A percentile compares a stretch with the other conserved stretches of the same genome.
Evolutionary conservation across 2,888 invertebrate species (phyloP).

Genomic region (Schizaphis graminum): DNA sequence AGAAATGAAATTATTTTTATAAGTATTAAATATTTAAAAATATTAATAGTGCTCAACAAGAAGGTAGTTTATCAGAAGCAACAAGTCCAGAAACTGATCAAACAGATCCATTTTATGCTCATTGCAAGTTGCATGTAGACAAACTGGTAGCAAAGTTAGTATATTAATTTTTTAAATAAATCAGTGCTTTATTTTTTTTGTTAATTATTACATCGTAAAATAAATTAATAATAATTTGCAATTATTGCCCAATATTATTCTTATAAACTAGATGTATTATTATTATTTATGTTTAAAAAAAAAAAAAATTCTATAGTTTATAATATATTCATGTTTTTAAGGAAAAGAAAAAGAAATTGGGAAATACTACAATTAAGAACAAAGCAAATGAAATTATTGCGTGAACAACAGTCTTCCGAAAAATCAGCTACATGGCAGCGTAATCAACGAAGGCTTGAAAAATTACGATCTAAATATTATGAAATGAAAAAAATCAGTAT

Average conservation of each 20-base stretch:
- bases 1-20: background rate
- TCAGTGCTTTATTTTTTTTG: background rate
- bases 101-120: conserved; percentile 97
- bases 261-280: background rate
- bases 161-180: conserved; percentile 24
- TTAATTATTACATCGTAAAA: background rate
- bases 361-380: conserved; percentile 87
- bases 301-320: too few relatives aligned
- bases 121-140: conserved; percentile 95
- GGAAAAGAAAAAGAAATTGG: conserved; percentile 71
- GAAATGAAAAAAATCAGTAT: conserved; percentile 66
- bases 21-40: conserved; percentile 11
- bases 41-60: conserved; percentile 85
- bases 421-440: conserved; percentile 77
- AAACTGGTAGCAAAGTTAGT: conserved; percentile 73
- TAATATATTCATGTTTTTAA: conserved; percentile 44
- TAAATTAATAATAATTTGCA: background rate
- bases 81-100: conserved; percentile 91
- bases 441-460: conserved; percentile 84
- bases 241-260: background rate
- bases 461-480: conserved; percentile 76
- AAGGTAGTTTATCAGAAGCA: conserved; percentile 92
- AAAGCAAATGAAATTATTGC: conserved; percentile 72
- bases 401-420: conserved; percentile 76
- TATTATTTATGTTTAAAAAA: background rate